A percentile compares a stretch with the other conserved stretches of the same genome.
Conservation (phyloP, 2,888 invertebrate genomes). For the Heliconius erato region DNA sequence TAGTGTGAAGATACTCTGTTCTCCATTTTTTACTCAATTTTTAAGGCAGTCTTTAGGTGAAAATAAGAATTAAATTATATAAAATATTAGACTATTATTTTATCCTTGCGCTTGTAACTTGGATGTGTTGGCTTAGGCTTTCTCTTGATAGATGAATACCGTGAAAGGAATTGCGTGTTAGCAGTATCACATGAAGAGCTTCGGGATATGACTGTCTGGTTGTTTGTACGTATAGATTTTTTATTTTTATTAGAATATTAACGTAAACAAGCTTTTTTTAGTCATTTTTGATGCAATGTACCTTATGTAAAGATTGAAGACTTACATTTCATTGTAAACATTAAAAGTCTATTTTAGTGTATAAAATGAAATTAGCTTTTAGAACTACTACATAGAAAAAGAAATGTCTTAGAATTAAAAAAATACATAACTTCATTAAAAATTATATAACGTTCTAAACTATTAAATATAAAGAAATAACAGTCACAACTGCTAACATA, state of each 20-base stretch:
- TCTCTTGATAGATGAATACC: conserved; percentile 80
- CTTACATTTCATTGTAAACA: too few relatives aligned
- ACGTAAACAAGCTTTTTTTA: background rate
- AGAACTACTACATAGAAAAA: too few relatives aligned
- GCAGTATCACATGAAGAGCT: conserved; percentile 68
- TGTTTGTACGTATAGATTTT: background rate
- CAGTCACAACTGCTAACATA: background rate
- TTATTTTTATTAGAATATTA: background rate
- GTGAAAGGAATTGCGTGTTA: conserved; percentile 76
- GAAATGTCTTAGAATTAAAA: too few relatives aligned
- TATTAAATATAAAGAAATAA: too few relatives aligned
- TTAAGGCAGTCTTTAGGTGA: background rate
- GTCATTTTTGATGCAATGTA: background rate
- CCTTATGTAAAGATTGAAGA: background rate
- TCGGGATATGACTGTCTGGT: background rate
- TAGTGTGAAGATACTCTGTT: background rate
- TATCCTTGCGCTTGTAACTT: conserved; percentile 79
- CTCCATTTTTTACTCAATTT: background rate
- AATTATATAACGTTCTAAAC: too few relatives aligned
- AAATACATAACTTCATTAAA: too few relatives aligned
- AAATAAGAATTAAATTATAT: conserved; percentile 57
- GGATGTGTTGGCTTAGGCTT: conserved; percentile 61
- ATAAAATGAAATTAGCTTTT: too few relatives aligned
- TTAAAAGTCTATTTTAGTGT: too few relatives aligned
- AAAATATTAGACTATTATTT: conserved; percentile 70